Conservation (phyloP, 2,888 invertebrate genomes). For the Cryptocephalus primarius region DNA sequence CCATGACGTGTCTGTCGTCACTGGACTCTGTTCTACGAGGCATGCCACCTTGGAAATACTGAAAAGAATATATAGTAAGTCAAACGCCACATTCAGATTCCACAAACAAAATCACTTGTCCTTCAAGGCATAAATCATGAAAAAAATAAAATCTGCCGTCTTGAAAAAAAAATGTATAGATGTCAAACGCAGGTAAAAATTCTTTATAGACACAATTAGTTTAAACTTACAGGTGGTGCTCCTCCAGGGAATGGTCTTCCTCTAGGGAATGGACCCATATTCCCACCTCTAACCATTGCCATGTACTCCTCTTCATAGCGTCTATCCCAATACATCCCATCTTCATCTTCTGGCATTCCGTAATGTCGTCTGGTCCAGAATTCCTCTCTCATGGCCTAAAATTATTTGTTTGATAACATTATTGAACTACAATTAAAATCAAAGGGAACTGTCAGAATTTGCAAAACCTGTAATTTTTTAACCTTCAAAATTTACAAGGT, state of each 20-base stretch:
- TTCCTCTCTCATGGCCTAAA: slow-evolving; percentile 51
- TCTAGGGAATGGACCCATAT: slow-evolving; percentile 45
- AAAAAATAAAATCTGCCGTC: too few species aligned
- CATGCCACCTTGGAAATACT: slow-evolving; percentile 40
- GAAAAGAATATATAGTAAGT: slow-evolving; percentile 34
- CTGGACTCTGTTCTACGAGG: slow-evolving; percentile 81
- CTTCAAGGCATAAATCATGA: too few species aligned
- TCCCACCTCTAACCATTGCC: slow-evolving; percentile 58
- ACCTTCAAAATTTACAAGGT: slow-evolving; percentile 14
- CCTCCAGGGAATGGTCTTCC: slow-evolving; percentile 36
- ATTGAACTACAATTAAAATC: background rate
- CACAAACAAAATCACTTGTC: too few species aligned
- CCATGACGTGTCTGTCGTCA: slow-evolving; percentile 91
- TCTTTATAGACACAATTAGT: background rate
- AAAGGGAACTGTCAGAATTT: slow-evolving; percentile 12
- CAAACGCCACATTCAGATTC: too few species aligned
- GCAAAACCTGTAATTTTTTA: slow-evolving; percentile 17
- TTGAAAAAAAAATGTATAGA: too few species aligned
- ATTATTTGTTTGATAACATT: slow-evolving; percentile 3
- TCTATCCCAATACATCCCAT: slow-evolving; percentile 79
- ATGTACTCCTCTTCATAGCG: slow-evolving; percentile 66
- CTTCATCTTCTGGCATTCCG: slow-evolving; percentile 59
- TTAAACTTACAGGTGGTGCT: slow-evolving; percentile 35
- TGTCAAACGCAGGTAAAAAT: background rate
- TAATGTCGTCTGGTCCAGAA: slow-evolving; percentile 56